Evolutionary conservation across 2,888 invertebrate genomes (phyloP).

Genomic region (Caenorhabditis sp.): DNA sequence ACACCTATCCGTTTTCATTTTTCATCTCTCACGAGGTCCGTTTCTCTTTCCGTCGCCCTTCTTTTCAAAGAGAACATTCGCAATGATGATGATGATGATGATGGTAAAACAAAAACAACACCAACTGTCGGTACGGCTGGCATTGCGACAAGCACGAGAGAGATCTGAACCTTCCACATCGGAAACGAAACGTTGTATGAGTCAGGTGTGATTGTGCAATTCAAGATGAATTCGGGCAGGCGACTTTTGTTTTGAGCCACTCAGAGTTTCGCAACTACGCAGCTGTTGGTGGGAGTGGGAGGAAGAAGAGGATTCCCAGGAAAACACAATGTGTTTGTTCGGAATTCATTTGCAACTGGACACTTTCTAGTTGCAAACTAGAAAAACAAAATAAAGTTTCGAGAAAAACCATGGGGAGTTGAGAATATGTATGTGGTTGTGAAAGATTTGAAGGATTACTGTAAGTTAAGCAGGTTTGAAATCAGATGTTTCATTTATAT

Average conservation of each 20-base stretch:
- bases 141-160: constrained; percentile 29
- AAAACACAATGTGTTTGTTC: constrained; percentile 60
- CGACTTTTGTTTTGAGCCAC: constrained; percentile 58
- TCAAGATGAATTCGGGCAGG: constrained; percentile 37
- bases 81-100: constrained; percentile 44
- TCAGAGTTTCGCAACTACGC: constrained; percentile 38
- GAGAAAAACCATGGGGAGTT: too few relatives aligned
- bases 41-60: constrained; percentile 10
- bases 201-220: constrained; percentile 56
- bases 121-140: constrained; percentile 41
- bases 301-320: constrained; percentile 21
- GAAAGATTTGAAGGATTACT: too few relatives aligned
- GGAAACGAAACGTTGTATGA: constrained; percentile 40
- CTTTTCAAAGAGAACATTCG: constrained; percentile 56
- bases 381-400: background rate
- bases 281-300: constrained; percentile 52
- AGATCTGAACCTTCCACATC: constrained; percentile 11
- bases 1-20: constrained; percentile 59
- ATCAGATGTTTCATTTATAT: too few relatives aligned
- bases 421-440: too few relatives aligned
- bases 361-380: constrained; percentile 1
- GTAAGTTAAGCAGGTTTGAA: too few relatives aligned
- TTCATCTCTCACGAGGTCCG: constrained; percentile 50
- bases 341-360: constrained; percentile 28
- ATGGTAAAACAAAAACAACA: constrained; percentile 58